Percentiles rank a stretch among this genome's conserved stretches.
phyloP scores from a whole-genome alignment of 2,113 vertebrate genomes.

The Arizona elegans region DNA sequence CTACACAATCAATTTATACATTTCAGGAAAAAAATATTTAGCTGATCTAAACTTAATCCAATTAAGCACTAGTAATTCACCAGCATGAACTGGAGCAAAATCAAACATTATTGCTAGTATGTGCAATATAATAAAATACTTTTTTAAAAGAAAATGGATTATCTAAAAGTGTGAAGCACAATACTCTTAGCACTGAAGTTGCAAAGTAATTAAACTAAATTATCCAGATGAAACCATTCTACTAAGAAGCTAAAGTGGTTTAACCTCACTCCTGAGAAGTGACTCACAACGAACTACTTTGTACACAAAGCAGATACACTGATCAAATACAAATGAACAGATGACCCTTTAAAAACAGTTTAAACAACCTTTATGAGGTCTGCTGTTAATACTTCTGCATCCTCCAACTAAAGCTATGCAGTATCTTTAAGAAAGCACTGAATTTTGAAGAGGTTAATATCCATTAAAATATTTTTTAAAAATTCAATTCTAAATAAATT shows the following conservation, averaged over 20 bases:
- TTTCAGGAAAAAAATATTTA: slow-evolving; percentile 79
- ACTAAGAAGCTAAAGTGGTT: slow-evolving; percentile 17
- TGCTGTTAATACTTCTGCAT: neutral
- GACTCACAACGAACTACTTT: slow-evolving; percentile 8
- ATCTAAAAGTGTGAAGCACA: neutral
- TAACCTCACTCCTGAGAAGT: neutral
- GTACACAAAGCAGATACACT: neutral
- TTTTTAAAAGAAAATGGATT: slow-evolving; percentile 12
- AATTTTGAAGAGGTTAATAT: neutral
- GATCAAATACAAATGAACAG: slow-evolving; percentile 28
- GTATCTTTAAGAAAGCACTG: neutral
- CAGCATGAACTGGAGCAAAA: slow-evolving; percentile 50
- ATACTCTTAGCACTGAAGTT: neutral
- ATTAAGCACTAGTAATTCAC: slow-evolving; percentile 69
- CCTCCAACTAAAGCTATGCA: neutral
- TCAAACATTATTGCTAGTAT: slow-evolving; percentile 49
- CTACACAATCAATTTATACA: slow-evolving; percentile 78
- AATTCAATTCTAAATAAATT: neutral
- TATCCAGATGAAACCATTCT: slow-evolving; percentile 20
- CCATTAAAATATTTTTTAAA: neutral
- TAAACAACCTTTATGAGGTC: slow-evolving; percentile 8
- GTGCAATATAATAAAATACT: slow-evolving; percentile 2
- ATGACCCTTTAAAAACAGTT: neutral
- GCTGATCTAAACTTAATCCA: slow-evolving; percentile 69
- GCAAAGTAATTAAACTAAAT: neutral